Evolutionary conservation across 2,888 invertebrate genomes (phyloP), one percentile per base, ranked within the genome.

Genomic region (Globia sparganii): DNA sequence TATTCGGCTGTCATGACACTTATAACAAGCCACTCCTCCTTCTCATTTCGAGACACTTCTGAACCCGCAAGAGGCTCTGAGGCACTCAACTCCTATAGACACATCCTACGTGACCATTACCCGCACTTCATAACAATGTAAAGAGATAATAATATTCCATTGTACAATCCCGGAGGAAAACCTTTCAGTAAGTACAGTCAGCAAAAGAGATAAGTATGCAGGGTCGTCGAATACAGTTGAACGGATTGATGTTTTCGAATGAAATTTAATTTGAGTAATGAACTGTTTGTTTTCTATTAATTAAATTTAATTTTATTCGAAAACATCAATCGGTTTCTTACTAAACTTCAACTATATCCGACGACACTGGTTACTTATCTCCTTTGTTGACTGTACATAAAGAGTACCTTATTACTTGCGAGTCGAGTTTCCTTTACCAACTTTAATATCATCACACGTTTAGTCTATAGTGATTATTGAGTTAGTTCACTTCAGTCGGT

Each of bases 121-220:
- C 40, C 80, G 31, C 62, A 75, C 56, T 67, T 67, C 59, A 75
- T 80, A 64, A 82, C 62, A 68, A 74, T 79, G 34, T 81, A 40
- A 59, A 72, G 67, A 67, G 67, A 61, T 82, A 84, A 72, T 78
- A 83, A 70, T 25, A 84, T 74, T 80, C 70, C 68, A 75, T 81
- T 81, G 75, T 85, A 75, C 59, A 59, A 31, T 74, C 86, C 65
- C 68, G 0, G 59, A 69, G 73, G 68, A 82, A 49, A 74, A 74
- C 77, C 73, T 77, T 82, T 72, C 68, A 69, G 66, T 72, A 34
- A 73, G 59, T 72, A n/a, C n/a, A n/a, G n/a, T n/a, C n/a, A n/a
- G n/a, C n/a, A n/a, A n/a, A n/a, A n/a, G n/a, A n/a, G n/a, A n/a
- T n/a, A n/a, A n/a, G n/a, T n/a, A n/a, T n/a, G n/a, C n/a, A n/a